Evolutionary conservation across 2,113 vertebrate genomes (phyloP).

Genomic region (Centropristis striata): DNA sequence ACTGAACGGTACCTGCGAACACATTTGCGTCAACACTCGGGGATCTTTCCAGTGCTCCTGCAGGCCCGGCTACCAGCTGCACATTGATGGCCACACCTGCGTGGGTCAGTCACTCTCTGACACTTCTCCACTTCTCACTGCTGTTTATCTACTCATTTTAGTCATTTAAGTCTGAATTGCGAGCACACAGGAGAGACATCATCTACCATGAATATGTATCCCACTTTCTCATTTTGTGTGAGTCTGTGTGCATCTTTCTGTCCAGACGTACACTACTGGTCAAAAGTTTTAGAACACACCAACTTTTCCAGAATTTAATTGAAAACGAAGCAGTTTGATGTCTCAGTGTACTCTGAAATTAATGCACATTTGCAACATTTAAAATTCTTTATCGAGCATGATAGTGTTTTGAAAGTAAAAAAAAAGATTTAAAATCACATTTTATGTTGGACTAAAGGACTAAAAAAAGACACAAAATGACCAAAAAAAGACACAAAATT

Average conservation of each 20-base stretch:
- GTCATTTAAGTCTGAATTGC: conserved; percentile 27
- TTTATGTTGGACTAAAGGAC: too few species aligned
- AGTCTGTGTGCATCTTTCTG: conserved; percentile 7
- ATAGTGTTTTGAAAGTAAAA: too few species aligned
- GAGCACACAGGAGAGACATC: not conserved
- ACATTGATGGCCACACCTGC: conserved; percentile 84
- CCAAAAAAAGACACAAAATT: too few species aligned
- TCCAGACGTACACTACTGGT: too few species aligned
- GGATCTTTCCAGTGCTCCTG: conserved; percentile 86
- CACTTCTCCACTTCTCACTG: conserved; percentile 18
- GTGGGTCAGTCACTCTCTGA: conserved; percentile 80
- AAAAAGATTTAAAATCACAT: too few species aligned
- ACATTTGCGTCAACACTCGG: conserved; percentile 82
- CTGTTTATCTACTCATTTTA: conserved; percentile 37
- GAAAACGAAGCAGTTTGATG: too few species aligned
- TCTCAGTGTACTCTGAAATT: too few species aligned
- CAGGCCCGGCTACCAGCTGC: conserved; percentile 84
- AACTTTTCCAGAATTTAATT: too few species aligned
- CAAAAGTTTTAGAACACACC: too few species aligned
- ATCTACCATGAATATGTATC: not conserved
- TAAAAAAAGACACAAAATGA: too few species aligned
- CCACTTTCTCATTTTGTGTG: conserved; percentile 1
- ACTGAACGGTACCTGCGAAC: conserved; percentile 77
- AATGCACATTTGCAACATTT: too few species aligned
- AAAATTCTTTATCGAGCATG: too few species aligned